Evolutionary conservation across 2,797 vertebrate genomes (phyloP).

Genomic region (Galaxias olidus): DNA sequence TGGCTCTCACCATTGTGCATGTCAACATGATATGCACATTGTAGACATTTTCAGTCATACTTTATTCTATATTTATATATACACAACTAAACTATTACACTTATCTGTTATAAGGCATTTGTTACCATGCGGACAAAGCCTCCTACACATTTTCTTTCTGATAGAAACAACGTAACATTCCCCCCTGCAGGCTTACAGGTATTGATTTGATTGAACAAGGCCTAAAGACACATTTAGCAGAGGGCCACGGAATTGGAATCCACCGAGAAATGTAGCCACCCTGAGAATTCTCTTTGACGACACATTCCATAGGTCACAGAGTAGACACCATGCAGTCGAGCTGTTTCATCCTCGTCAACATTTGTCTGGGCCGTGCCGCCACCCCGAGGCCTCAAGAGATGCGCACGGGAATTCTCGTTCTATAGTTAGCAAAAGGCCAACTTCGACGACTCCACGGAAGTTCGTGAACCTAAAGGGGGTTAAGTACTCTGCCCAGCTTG

Average conservation of each 20-base stretch:
- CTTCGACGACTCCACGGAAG: slow-evolving; percentile 45
- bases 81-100: too few species aligned
- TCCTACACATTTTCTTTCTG: too few species aligned
- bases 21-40: too few species aligned
- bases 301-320: slow-evolving; percentile 69
- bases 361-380: slow-evolving; percentile 68
- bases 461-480: slow-evolving; percentile 33
- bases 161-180: too few species aligned
- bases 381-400: slow-evolving; percentile 59
- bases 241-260: slow-evolving; percentile 40
- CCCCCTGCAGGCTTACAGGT: slow-evolving; percentile 19
- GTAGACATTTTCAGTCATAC: too few species aligned
- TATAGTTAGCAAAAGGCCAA: slow-evolving; percentile 65
- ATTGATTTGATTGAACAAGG: slow-evolving; percentile 29
- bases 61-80: too few species aligned
- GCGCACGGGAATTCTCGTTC: slow-evolving; percentile 57
- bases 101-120: too few species aligned
- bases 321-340: slow-evolving; percentile 59
- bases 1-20: too few species aligned
- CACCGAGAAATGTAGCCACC: slow-evolving; percentile 48
- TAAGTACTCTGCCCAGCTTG: slow-evolving; percentile 35
- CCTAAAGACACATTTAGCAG: slow-evolving; percentile 25
- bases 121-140: too few species aligned
- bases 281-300: slow-evolving; percentile 62
- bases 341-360: slow-evolving; percentile 70